A percentile compares a stretch with the other conserved stretches of the same genome.
Evolutionary conservation across 2,797 vertebrate species (phyloP).

Genomic region (Acipenser transmontanus): DNA sequence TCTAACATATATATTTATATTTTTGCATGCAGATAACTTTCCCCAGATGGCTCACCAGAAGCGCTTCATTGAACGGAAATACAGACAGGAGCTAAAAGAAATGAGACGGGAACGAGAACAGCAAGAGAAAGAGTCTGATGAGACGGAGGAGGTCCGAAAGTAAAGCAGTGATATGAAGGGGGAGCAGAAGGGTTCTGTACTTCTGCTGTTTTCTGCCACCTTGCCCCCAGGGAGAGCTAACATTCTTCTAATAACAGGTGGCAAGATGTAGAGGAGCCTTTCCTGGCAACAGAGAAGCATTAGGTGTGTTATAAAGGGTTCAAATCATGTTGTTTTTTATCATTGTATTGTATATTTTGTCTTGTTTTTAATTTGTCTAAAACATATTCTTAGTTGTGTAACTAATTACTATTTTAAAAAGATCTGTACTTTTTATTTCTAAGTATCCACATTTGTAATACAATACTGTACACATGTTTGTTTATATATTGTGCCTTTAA

Average conservation of each 20-base stretch:
- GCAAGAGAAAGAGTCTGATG: conserved; percentile 83
- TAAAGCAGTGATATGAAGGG: conserved; percentile 35
- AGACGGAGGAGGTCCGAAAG: conserved; percentile 76
- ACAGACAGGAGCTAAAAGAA: conserved; percentile 97
- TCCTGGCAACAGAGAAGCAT: too few species aligned
- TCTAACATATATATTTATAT: conserved; percentile 21
- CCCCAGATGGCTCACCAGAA: conserved; percentile 99
- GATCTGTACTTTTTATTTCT: neutral
- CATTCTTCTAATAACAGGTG: neutral
- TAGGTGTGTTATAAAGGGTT: too few species aligned
- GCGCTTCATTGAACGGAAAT: conserved; percentile 98
- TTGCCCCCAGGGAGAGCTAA: too few species aligned
- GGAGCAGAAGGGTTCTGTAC: too few species aligned
- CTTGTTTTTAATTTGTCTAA: conserved; percentile 8
- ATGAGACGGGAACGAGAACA: conserved; percentile 92
- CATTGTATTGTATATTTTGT: neutral
- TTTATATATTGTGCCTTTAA: neutral
- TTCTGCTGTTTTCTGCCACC: too few species aligned
- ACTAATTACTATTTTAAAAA: conserved; percentile 7
- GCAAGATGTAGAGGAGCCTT: neutral
- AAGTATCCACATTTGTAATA: conserved; percentile 8
- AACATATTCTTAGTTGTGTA: neutral
- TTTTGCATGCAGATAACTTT: conserved; percentile 85
- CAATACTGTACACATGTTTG: neutral
- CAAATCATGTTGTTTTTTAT: neutral